Evolutionary conservation across 1,140 invertebrate species (phyloP).

Genomic region (Drosophila pallidifrons): DNA sequence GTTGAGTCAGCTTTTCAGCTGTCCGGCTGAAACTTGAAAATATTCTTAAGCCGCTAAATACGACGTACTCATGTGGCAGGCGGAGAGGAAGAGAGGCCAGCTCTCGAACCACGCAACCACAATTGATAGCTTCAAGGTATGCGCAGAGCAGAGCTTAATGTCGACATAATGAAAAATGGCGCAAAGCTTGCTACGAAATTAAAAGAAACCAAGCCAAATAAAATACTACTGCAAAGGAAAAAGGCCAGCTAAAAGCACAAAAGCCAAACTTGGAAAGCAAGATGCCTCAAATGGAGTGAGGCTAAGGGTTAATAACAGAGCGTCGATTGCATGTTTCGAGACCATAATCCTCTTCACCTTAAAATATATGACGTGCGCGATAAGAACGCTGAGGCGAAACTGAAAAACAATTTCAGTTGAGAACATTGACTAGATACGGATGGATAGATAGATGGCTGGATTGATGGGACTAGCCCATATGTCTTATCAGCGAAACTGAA

Average conservation of each 20-base stretch:
- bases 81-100: background rate
- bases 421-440: constrained; percentile 66
- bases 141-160: constrained; percentile 50
- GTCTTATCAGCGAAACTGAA: constrained; percentile 59
- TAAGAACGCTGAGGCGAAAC: constrained; percentile 48
- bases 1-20: constrained; percentile 23
- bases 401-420: constrained; percentile 40
- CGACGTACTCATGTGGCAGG: background rate
- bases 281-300: constrained; percentile 22
- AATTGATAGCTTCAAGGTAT: constrained; percentile 65
- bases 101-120: constrained; percentile 44
- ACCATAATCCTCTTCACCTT: constrained; percentile 65
- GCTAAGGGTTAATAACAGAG: constrained; percentile 44
- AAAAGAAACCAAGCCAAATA: constrained; percentile 21
- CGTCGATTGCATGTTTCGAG: constrained; percentile 57
- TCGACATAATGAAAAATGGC: constrained; percentile 52
- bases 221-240: background rate
- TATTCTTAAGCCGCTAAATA: constrained; percentile 22
- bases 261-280: background rate
- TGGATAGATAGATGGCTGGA: constrained; percentile 4
- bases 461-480: constrained; percentile 49
- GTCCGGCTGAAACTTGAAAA: constrained; percentile 15
- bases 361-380: constrained; percentile 71
- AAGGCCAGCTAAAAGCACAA: background rate
- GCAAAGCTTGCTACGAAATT: constrained; percentile 38